Conservation (phyloP, 1,140 invertebrate species). For the Drosophila oshimai region DNA sequence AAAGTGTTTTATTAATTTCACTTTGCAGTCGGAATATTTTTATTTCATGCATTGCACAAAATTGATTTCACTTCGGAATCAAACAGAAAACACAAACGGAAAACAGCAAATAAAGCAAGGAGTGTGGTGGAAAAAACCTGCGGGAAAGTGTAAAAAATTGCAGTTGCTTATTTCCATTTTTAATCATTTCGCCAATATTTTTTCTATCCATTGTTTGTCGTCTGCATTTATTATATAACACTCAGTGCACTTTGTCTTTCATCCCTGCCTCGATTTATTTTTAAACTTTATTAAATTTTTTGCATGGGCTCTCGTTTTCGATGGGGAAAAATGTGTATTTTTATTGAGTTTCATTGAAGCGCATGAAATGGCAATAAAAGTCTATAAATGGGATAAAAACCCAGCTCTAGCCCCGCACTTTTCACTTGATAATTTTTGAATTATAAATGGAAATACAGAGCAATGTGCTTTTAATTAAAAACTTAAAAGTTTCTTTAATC, state of each 20-base stretch:
- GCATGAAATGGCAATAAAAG: constrained; percentile 79
- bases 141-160: constrained; percentile 40
- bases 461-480: constrained; percentile 78
- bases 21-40: constrained; percentile 57
- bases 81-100: constrained; percentile 17
- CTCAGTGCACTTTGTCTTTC: background rate
- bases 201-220: constrained; percentile 48
- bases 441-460: constrained; percentile 71
- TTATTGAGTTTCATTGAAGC: constrained; percentile 79
- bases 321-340: constrained; percentile 49
- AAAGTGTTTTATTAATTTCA: constrained; percentile 71
- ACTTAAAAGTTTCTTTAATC: constrained; percentile 57
- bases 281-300: constrained; percentile 13
- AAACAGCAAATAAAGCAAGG: constrained; percentile 12
- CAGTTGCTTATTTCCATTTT: constrained; percentile 52
- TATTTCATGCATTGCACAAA: constrained; percentile 42
- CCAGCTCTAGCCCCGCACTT: background rate
- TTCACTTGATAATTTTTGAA: constrained; percentile 46
- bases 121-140: background rate
- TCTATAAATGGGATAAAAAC: constrained; percentile 52
- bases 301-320: constrained; percentile 9
- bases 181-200: constrained; percentile 33
- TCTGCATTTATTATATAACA: constrained; percentile 45
- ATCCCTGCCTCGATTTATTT: constrained; percentile 17
- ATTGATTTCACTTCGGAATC: constrained; percentile 65